Evolutionary conservation across 2,888 invertebrate genomes (phyloP).

Genomic region (Acanthosepion lycidas): DNA sequence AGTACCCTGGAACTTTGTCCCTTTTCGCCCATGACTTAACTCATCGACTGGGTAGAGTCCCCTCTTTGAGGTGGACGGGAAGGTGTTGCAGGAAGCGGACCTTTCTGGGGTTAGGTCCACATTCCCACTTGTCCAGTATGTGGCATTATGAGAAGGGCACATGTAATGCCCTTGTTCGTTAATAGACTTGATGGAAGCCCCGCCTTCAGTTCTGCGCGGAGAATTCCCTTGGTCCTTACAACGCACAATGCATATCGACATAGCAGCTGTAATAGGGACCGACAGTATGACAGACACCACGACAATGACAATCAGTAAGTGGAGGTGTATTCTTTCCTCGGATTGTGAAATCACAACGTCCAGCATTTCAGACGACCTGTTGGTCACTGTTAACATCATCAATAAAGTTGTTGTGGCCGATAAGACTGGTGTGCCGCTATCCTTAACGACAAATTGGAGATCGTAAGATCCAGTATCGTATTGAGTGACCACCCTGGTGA

Average conservation of each 20-base stretch:
- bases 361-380: background rate
- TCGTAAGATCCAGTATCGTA: background rate
- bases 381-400: background rate
- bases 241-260: background rate
- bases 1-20: conserved; percentile 10
- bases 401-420: background rate
- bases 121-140: background rate
- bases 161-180: conserved; percentile 21
- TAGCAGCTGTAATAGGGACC: background rate
- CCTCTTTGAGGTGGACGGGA: conserved; percentile 33
- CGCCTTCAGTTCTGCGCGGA: background rate
- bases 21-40: conserved; percentile 23
- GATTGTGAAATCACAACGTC: background rate
- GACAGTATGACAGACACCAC: conserved; percentile 12
- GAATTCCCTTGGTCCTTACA: conserved; percentile 4
- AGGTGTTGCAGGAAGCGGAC: background rate
- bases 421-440: background rate
- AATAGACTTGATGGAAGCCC: background rate
- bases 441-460: background rate
- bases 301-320: conserved; percentile 21
- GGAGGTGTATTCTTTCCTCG: conserved; percentile 33
- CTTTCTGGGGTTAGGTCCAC: background rate
- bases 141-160: conserved; percentile 8
- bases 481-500: background rate
- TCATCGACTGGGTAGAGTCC: conserved; percentile 21